Base-by-base conservation (phyloP, 2,888 invertebrate genomes). In the Lymantria dispar region DNA sequence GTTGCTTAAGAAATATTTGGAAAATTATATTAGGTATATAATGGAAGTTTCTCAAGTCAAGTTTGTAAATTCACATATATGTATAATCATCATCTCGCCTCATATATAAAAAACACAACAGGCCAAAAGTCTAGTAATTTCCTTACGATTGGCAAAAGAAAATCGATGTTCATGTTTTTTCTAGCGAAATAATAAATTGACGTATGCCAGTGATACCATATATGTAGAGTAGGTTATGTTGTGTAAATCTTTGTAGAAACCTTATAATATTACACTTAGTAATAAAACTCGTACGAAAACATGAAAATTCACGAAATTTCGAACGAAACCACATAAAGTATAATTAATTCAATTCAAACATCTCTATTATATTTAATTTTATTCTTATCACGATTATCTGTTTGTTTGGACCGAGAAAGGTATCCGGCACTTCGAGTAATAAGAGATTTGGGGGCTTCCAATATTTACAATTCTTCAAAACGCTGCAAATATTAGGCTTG, bases 391-490 rank as follows among this genome's bases (percentile, higher is more conserved):
- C 75, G 78, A 65, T 70, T 70, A 76, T 70, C 71, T 74, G 74
- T 79, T 76, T 76, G 65, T 62, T 73, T 64, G 68, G 59, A 58
- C 65, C 60, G 67, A 61, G 45, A 58, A 61, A 70, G 71, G 75
- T 76, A 78, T 71, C 73, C 72, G 67, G 71, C 22, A 42, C 48
- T 38, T 13, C 38, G 48, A 7, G 70, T 70, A 71, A 73, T 54
- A 67, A 48, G 72, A 80, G 78, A 80, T 80, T 82, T 80, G n/a
- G 70, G 73, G 80, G 78, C 73, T 80, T 82, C 60, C 70, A 76
- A 78, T 83, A 74, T 82, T 83, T 80, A 72, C 76, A 60, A 64
- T 68, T 60, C 60, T 50, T 52, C 76, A 76, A 83, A 81, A 40
- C 14, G 11, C 8, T 40, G 14, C 33, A 10, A 9, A 33, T 77